Conservation (phyloP, 2,888 invertebrate species). For the Yponomeuta sedellus region DNA sequence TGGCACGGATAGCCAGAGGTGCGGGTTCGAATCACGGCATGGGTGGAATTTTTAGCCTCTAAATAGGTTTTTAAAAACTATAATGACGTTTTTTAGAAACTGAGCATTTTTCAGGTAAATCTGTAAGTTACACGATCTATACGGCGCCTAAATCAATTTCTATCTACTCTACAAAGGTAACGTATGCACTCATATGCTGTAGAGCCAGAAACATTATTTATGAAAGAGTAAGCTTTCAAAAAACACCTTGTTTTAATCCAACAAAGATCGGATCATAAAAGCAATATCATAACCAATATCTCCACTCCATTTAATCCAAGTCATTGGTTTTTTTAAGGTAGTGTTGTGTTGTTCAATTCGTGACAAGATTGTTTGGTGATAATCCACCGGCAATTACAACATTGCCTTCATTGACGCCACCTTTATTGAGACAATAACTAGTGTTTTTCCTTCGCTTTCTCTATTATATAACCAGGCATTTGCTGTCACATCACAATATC, state of each 20-base stretch:
- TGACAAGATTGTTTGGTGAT: conserved; percentile 55
- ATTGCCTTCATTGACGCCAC: conserved; percentile 38
- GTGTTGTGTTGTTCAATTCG: conserved; percentile 56
- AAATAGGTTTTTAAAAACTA: too few species aligned
- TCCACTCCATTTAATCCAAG: conserved; percentile 36
- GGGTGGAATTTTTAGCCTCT: too few species aligned
- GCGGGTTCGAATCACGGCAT: too few species aligned
- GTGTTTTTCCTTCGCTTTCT: background rate
- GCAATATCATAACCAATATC: conserved; percentile 38
- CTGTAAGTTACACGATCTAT: too few species aligned
- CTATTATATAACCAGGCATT: background rate
- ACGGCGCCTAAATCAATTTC: too few species aligned
- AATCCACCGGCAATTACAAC: conserved; percentile 33
- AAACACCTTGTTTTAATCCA: background rate
- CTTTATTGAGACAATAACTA: conserved; percentile 4
- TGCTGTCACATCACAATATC: too few species aligned
- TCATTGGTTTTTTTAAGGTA: conserved; percentile 43
- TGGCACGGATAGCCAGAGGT: too few species aligned
- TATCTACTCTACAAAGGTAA: too few species aligned
- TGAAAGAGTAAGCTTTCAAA: background rate
- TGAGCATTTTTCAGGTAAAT: too few species aligned
- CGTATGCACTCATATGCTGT: too few species aligned
- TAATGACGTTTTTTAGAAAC: too few species aligned
- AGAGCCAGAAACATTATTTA: too few species aligned
- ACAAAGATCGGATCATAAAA: conserved; percentile 22